Conservation (phyloP, 2,113 vertebrate genomes). For the Zingel zingel region DNA sequence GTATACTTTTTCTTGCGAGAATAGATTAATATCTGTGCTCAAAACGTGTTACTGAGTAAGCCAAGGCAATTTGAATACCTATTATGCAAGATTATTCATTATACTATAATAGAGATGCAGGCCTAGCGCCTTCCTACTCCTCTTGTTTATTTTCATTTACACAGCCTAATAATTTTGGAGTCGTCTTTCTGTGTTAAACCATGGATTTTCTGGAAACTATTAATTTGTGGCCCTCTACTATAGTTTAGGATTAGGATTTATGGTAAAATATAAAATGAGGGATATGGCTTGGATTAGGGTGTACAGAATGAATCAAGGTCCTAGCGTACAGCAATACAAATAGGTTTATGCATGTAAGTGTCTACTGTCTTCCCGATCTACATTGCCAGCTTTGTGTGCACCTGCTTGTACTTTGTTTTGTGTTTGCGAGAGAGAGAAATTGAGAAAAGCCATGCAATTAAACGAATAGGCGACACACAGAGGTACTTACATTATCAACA, state of each 20-base stretch:
- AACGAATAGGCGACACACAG: slow-evolving; percentile 13
- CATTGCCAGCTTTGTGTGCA: background rate
- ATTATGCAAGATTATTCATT: slow-evolving; percentile 47
- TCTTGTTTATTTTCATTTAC: slow-evolving; percentile 44
- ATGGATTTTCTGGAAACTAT: slow-evolving; percentile 1
- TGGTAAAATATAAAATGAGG: background rate
- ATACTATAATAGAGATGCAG: slow-evolving; percentile 11
- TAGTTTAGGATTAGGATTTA: slow-evolving; percentile 10
- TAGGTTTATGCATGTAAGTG: background rate
- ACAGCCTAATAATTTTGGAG: background rate
- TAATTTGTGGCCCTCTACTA: background rate
- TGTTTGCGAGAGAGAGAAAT: slow-evolving; percentile 2
- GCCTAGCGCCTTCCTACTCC: background rate
- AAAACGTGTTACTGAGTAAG: slow-evolving; percentile 32
- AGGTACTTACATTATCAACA: slow-evolving; percentile 9
- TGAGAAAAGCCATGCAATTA: slow-evolving; percentile 19
- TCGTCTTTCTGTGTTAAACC: slow-evolving; percentile 7
- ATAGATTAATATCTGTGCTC: slow-evolving; percentile 10
- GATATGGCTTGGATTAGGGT: slow-evolving; percentile 2
- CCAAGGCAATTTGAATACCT: slow-evolving; percentile 22
- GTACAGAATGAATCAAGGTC: background rate
- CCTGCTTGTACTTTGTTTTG: background rate
- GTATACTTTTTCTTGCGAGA: background rate
- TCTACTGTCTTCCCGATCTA: background rate
- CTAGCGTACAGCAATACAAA: background rate